phyloP scores from a whole-genome alignment of 1,140 invertebrate species.

The Diabrotica undecimpunctata region DNA sequence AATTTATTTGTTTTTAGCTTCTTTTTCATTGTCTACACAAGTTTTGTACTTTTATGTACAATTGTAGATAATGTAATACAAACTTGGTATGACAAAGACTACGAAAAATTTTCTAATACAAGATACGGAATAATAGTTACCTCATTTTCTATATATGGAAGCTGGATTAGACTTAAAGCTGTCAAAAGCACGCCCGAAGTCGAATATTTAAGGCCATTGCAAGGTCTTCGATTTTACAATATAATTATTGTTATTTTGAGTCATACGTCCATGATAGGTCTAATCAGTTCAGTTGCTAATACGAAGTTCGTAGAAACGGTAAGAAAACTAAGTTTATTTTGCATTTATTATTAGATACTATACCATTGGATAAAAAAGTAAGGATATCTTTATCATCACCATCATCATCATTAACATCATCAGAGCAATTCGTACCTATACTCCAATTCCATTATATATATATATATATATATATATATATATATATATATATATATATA shows the following conservation, averaged over 20 bases:
- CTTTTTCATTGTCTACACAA: slow-evolving; percentile 21
- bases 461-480: too few relatives aligned
- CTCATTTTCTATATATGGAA: slow-evolving; percentile 29
- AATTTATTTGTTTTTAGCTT: slow-evolving; percentile 22
- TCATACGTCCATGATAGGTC: slow-evolving; percentile 24
- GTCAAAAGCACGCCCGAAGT: slow-evolving; percentile 26
- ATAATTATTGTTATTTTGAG: slow-evolving; percentile 28
- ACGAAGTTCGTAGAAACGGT: slow-evolving; percentile 30
- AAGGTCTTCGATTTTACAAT: slow-evolving; percentile 34
- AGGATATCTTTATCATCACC: too few relatives aligned
- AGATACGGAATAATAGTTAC: slow-evolving; percentile 17
- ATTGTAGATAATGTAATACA: slow-evolving; percentile 18
- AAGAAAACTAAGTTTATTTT: neutral
- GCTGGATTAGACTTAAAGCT: slow-evolving; percentile 28
- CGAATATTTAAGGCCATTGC: slow-evolving; percentile 27
- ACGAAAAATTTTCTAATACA: neutral
- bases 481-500: too few relatives aligned
- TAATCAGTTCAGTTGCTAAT: slow-evolving; percentile 26
- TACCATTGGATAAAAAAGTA: too few relatives aligned
- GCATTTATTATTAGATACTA: too few relatives aligned
- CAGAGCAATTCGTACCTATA: too few relatives aligned
- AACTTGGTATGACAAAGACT: slow-evolving; percentile 14
- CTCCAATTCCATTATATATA: too few relatives aligned
- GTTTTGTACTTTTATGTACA: slow-evolving; percentile 17
- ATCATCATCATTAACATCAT: too few relatives aligned